Evolutionary conservation across 2,797 vertebrate species (phyloP).

Genomic region (Macropus fuliginosus): DNA sequence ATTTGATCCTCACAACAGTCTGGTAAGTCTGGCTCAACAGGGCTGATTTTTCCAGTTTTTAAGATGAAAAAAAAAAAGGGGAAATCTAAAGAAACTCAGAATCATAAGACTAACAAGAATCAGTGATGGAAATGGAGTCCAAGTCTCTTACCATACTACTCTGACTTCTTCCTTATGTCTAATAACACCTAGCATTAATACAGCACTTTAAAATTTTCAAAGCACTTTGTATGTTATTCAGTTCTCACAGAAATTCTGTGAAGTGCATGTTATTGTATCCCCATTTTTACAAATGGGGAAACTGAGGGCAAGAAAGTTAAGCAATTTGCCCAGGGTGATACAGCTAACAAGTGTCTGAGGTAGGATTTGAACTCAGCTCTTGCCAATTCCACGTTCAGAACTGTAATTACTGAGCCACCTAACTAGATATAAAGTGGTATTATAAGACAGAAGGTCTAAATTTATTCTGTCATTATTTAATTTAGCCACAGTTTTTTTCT

Average conservation of each 20-base stretch:
- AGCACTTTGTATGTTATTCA: neutral
- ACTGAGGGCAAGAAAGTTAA: neutral
- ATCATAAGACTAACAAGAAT: neutral
- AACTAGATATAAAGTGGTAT: neutral
- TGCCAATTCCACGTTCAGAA: neutral
- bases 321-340: neutral
- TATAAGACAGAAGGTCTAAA: neutral
- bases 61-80: neutral
- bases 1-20: neutral
- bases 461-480: neutral
- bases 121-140: neutral
- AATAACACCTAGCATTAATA: neutral
- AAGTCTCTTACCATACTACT: neutral
- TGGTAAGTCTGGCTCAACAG: neutral
- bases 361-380: neutral
- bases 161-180: neutral
- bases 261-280: neutral
- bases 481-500: neutral
- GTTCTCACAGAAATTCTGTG: neutral
- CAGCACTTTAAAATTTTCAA: neutral
- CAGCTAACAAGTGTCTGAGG: neutral
- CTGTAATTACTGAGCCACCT: neutral
- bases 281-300: neutral
- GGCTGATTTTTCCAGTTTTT: neutral
- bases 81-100: neutral